Evolutionary conservation across 2,797 vertebrate genomes (phyloP), one percentile per base, ranked within the genome.

Genomic region (Sebastes iracundus): DNA sequence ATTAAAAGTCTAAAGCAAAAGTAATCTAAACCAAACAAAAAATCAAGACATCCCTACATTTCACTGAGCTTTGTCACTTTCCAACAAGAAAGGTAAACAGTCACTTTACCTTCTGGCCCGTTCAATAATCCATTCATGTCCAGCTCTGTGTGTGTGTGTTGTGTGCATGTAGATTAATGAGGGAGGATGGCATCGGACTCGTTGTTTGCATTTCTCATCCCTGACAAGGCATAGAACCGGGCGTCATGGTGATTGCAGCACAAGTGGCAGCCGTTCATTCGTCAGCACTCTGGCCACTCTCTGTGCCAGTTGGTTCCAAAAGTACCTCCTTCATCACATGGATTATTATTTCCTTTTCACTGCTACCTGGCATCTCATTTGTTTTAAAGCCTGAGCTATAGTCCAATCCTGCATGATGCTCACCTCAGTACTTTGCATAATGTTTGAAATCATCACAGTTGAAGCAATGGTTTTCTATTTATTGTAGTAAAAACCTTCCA

Each of bases 301-400:
- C 60, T 55, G 65, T 64, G 73, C 66, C 82, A 73, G 67, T 71
- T 55, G 56, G 63, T 76, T 81, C 82, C 76, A 52, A 77, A 85
- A 87, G 84, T 60, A 90, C 87, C 88, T 93, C 80, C 75, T 89
- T 90, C 83, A 72, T 87, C 85, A 88, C 81, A 56, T 81, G 77
- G 73, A 75, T 80, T 78, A 87, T 90, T 87, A 88, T 88, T 79
- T 75, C 42, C 11, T 52, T 69, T 82, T 80, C 74, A 76, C 72
- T 32, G 46, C 82, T 65, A 72, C 76, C 60, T 81, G 81, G 72
- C 85, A 67, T 84, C 70, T 81, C 75, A 82, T 89, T 88, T 32
- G 46, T 86, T 86, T 75, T 46, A 67, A 81, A 75, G 35, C 32
- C 60, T 62, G 65, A 77, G 84, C 60, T 84, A n/a, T 18, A 64